Conservation (phyloP, 2,797 vertebrate species). For the Galaxias olidus region DNA sequence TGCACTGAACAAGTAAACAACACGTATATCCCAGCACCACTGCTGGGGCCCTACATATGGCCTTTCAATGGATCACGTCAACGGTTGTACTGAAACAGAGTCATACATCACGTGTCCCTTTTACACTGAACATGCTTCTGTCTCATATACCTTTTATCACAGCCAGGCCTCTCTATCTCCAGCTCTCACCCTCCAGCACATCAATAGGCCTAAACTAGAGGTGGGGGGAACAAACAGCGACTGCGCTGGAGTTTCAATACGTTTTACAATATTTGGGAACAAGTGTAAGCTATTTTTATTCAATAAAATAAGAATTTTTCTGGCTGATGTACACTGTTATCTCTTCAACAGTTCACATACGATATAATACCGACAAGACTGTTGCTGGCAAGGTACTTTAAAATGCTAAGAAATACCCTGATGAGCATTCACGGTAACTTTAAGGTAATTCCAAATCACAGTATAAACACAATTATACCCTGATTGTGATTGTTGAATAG, state of each 20-base stretch:
- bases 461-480: too few relatives aligned
- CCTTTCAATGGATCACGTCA: conserved; percentile 31
- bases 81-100: conserved; percentile 33
- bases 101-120: conserved; percentile 32
- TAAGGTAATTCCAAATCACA: too few relatives aligned
- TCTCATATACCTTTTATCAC: conserved; percentile 27
- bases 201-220: conserved; percentile 13
- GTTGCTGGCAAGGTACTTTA: neutral
- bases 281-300: neutral
- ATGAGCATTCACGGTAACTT: too few relatives aligned
- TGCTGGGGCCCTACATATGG: too few relatives aligned
- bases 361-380: too few relatives aligned
- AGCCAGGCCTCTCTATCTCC: conserved; percentile 21
- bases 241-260: conserved; percentile 6
- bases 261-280: conserved; percentile 18
- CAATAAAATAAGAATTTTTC: neutral
- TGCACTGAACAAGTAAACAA: too few relatives aligned
- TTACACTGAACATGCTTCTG: conserved; percentile 25
- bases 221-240: conserved; percentile 23
- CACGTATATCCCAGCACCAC: too few relatives aligned
- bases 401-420: neutral
- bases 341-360: too few relatives aligned
- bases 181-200: conserved; percentile 2
- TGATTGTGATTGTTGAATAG: too few relatives aligned
- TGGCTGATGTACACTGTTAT: too few relatives aligned